These are phyloP conservation scores for Lepus americanus DNA, from an alignment of 2,113 vertebrate species.

Conservation along the genomic window DNA sequence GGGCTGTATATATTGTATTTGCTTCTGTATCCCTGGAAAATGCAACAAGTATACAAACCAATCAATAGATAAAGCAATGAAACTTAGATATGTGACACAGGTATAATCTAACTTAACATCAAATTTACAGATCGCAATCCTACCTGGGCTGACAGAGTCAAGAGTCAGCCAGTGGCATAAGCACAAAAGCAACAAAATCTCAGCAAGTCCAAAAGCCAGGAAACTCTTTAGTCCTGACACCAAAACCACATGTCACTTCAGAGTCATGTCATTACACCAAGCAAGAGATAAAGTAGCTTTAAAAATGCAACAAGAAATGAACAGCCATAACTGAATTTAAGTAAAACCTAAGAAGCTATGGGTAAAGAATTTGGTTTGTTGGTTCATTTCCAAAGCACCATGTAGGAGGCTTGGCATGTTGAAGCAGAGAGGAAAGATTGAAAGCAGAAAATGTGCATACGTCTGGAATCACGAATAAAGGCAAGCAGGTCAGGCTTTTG, in stretches of 20 bases:
- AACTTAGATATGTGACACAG: neutral
- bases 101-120: neutral
- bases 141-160: neutral
- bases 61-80: neutral
- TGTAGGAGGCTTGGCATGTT: slow-evolving; percentile 12
- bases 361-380: neutral
- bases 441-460: slow-evolving; percentile 58
- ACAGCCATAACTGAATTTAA: neutral
- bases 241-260: neutral
- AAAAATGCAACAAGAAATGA: neutral
- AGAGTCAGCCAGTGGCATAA: neutral
- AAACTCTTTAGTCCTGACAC: neutral
- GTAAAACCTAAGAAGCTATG: slow-evolving; percentile 23
- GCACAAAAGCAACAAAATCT: neutral
- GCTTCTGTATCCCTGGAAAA: neutral
- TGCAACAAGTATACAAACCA: neutral
- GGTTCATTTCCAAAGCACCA: neutral
- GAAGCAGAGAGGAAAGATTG: slow-evolving; percentile 52
- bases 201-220: neutral
- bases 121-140: neutral
- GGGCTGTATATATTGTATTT: neutral
- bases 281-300: neutral
- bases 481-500: slow-evolving; percentile 57
- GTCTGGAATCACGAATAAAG: slow-evolving; percentile 61
- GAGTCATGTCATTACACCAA: slow-evolving; percentile 25